Conservation (phyloP, 2,888 invertebrate genomes). For the Pseudococcus viburni region DNA sequence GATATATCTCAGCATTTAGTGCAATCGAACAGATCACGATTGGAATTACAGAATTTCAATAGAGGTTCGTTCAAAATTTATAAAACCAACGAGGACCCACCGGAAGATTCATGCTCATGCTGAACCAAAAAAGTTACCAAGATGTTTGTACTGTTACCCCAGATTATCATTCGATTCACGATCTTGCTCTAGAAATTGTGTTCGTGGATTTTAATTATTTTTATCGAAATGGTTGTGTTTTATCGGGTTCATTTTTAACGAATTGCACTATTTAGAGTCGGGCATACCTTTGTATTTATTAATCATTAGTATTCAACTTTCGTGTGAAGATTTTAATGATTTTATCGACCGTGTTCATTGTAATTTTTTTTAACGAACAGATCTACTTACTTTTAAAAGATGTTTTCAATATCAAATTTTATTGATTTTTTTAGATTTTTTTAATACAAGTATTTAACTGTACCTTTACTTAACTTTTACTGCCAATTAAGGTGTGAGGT, state of each 20-base stretch:
- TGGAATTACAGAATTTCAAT: constrained; percentile 85
- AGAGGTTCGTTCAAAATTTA: constrained; percentile 73
- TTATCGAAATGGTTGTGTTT: background rate
- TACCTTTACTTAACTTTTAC: background rate
- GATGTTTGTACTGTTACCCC: background rate
- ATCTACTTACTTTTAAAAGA: background rate
- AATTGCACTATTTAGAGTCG: background rate
- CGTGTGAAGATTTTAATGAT: background rate
- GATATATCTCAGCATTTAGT: constrained; percentile 88
- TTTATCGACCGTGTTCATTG: background rate
- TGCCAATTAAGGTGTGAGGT: background rate
- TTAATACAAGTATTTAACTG: background rate
- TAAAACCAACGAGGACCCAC: constrained; percentile 68
- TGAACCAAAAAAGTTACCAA: constrained; percentile 67
- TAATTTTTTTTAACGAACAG: background rate
- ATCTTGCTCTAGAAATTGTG: constrained; percentile 18
- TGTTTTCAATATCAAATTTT: background rate
- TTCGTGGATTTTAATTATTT: constrained; percentile 15
- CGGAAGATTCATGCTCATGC: constrained; percentile 70
- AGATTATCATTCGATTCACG: background rate
- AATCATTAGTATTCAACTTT: background rate
- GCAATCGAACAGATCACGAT: constrained; percentile 84
- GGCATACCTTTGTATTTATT: background rate
- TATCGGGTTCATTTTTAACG: background rate
- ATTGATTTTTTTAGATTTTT: background rate